Evolutionary conservation across 2,797 vertebrate genomes (phyloP).

Genomic region (Sebastes hopkinsi): DNA sequence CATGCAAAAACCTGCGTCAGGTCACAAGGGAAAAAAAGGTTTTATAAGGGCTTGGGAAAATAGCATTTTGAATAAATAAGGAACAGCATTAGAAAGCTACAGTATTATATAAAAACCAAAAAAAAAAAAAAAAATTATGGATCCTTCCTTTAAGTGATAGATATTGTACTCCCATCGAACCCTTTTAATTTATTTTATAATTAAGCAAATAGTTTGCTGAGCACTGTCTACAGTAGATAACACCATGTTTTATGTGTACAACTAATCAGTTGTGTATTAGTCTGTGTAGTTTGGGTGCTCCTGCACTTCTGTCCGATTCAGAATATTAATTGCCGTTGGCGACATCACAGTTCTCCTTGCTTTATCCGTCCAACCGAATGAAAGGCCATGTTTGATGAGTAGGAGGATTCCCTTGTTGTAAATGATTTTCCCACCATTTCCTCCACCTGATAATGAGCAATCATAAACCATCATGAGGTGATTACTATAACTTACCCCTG

Average conservation of each 20-base stretch:
- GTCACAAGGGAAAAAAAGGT: too few relatives aligned
- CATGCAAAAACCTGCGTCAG: too few relatives aligned
- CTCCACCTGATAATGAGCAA: constrained; percentile 32
- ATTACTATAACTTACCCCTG: constrained; percentile 89
- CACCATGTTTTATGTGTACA: background rate
- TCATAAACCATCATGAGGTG: constrained; percentile 12
- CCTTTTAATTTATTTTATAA: background rate
- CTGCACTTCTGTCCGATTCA: background rate
- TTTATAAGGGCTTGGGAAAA: too few relatives aligned
- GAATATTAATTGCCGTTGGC: constrained; percentile 17
- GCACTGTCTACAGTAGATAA: background rate
- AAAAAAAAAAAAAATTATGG: too few relatives aligned
- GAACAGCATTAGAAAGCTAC: too few relatives aligned
- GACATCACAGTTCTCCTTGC: constrained; percentile 7
- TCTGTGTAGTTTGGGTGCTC: background rate
- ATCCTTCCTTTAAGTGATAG: too few relatives aligned
- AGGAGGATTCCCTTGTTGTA: background rate
- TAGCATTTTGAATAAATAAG: too few relatives aligned
- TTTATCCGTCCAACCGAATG: constrained; percentile 9
- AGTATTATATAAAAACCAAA: too few relatives aligned
- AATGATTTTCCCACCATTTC: background rate
- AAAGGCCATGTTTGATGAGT: background rate
- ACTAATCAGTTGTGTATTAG: background rate
- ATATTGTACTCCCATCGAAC: background rate
- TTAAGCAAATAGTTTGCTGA: background rate